Conservation (phyloP, 2,113 vertebrate genomes). For the Pterocles burchelli region DNA sequence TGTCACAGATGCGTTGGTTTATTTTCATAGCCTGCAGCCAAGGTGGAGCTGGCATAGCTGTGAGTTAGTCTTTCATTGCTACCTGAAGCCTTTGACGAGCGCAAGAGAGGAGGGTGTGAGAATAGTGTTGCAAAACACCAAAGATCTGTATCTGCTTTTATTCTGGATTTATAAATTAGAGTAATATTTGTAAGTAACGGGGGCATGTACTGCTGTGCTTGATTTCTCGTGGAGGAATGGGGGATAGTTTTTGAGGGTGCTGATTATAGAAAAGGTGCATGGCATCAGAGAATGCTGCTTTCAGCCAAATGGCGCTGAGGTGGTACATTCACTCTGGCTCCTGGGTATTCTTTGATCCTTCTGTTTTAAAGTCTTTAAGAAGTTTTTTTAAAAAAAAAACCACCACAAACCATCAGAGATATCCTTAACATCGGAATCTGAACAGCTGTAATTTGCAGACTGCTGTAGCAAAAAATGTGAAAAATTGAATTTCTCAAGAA, state of each 20-base stretch:
- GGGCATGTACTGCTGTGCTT: not conserved
- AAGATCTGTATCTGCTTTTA: not conserved
- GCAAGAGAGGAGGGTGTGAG: not conserved
- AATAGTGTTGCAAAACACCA: not conserved
- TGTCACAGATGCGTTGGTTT: not conserved
- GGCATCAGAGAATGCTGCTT: not conserved
- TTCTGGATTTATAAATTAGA: not conserved
- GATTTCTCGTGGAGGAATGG: not conserved
- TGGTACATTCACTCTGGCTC: not conserved
- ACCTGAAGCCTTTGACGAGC: not conserved
- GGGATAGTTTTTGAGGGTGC: not conserved
- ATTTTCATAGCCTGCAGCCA: not conserved
- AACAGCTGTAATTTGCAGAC: not conserved
- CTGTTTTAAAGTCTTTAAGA: not conserved
- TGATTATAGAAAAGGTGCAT: not conserved
- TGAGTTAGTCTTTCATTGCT: not conserved
- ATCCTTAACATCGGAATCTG: not conserved
- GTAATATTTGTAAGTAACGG: not conserved
- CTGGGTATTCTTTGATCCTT: not conserved
- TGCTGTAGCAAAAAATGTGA: not conserved
- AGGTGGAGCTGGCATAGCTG: not conserved
- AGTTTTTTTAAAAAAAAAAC: not conserved
- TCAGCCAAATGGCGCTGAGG: not conserved
- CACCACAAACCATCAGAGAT: fast-evolving
- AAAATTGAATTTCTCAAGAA: not conserved